Evolutionary conservation across 2,797 vertebrate species (phyloP).

Genomic region (Diplodus sargus): DNA sequence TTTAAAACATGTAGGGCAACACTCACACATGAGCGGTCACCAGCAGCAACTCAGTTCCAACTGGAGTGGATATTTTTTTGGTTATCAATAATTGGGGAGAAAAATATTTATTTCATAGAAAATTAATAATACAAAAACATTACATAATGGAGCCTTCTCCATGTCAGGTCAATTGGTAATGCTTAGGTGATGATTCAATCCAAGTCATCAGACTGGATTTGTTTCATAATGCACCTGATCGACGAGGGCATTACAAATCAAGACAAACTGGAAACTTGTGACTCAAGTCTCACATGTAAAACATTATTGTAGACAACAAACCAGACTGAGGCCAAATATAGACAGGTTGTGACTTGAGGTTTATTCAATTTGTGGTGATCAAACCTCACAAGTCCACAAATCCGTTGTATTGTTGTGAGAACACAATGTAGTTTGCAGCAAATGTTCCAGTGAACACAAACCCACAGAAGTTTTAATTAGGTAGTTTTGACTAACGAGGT

Average conservation of each 20-base stretch:
- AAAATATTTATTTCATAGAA: neutral
- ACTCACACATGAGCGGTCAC: conserved; percentile 21
- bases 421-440: neutral
- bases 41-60: conserved; percentile 19
- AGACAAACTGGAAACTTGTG: conserved; percentile 3
- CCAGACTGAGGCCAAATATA: neutral
- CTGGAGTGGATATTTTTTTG: neutral
- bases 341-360: neutral
- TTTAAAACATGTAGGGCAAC: conserved; percentile 57
- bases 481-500: neutral
- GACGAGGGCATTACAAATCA: neutral
- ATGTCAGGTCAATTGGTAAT: neutral
- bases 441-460: neutral
- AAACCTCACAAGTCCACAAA: neutral
- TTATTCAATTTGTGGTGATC: neutral
- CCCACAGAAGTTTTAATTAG: too few species aligned
- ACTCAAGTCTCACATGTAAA: neutral
- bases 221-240: neutral
- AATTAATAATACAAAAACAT: neutral
- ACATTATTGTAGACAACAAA: neutral
- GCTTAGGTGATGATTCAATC: neutral
- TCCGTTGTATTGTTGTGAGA: neutral
- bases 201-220: neutral
- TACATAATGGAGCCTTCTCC: neutral
- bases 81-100: neutral